Conservation (phyloP, 2,797 vertebrate genomes). For the Vultur gryphus region DNA sequence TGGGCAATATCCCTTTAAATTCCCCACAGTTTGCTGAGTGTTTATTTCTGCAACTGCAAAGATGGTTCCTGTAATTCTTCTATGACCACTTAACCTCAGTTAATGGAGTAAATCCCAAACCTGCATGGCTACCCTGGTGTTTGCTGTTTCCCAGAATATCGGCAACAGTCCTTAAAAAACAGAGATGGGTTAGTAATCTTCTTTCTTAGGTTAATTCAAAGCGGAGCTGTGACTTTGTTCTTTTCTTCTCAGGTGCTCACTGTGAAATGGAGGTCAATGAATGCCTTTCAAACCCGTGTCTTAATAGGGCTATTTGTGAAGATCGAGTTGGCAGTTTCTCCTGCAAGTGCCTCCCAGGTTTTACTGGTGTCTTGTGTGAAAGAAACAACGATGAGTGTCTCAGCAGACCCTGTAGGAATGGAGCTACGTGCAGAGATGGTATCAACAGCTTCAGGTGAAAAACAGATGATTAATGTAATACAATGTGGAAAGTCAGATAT, state of each 20-base stretch:
- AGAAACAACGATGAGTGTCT: slow-evolving; percentile 88
- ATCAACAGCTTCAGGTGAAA: slow-evolving; percentile 88
- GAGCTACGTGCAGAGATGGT: slow-evolving; percentile 86
- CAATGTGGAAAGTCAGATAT: neutral
- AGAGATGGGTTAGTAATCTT: neutral
- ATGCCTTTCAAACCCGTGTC: slow-evolving; percentile 88
- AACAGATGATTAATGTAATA: neutral
- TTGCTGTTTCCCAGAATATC: neutral
- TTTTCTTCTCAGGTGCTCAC: slow-evolving; percentile 74
- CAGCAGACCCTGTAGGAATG: slow-evolving; percentile 89
- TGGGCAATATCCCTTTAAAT: neutral
- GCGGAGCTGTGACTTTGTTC: neutral
- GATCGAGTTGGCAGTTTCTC: slow-evolving; percentile 84
- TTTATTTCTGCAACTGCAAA: neutral
- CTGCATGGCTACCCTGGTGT: neutral
- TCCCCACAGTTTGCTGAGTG: neutral
- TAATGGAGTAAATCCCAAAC: neutral
- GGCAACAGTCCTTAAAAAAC: neutral
- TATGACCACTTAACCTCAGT: neutral
- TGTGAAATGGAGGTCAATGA: slow-evolving; percentile 93
- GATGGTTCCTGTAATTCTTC: neutral
- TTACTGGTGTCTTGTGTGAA: slow-evolving; percentile 86
- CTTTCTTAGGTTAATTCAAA: neutral
- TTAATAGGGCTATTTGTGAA: slow-evolving; percentile 86
- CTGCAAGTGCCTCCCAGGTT: slow-evolving; percentile 87